These are phyloP conservation scores for Cephus rjabovi DNA, from an alignment of 2,888 invertebrate genomes.

Conservation along the genomic window DNA sequence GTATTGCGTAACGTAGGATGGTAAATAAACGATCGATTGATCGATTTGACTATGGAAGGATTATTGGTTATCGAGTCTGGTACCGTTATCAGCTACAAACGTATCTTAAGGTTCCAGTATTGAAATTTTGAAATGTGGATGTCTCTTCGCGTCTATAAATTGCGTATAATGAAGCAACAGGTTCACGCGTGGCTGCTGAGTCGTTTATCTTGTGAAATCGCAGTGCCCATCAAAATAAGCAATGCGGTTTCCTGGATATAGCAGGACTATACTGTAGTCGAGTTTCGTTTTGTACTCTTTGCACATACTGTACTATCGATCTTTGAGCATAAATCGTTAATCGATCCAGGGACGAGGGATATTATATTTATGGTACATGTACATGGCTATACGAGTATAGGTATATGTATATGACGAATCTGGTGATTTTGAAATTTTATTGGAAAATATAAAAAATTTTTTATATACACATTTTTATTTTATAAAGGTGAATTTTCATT, in stretches of 20 bases:
- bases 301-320: not conserved
- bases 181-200: slow-evolving; percentile 30
- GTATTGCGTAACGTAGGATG: not conserved
- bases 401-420: too few relatives aligned
- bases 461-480: too few relatives aligned
- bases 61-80: not conserved
- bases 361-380: too few relatives aligned
- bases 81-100: not conserved
- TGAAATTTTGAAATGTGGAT: not conserved
- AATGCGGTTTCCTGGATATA: slow-evolving; percentile 18
- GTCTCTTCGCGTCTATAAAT: slow-evolving; percentile 9
- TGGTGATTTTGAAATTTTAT: too few relatives aligned
- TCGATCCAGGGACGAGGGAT: too few relatives aligned
- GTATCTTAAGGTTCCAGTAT: too few relatives aligned
- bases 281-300: not conserved
- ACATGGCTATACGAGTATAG: too few relatives aligned
- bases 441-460: too few relatives aligned
- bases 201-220: slow-evolving; percentile 44
- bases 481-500: too few relatives aligned
- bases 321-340: too few relatives aligned
- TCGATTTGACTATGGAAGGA: not conserved
- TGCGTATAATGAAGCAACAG: slow-evolving; percentile 37
- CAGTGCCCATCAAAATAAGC: slow-evolving; percentile 38
- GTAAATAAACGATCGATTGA: not conserved
- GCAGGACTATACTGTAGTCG: not conserved